These are phyloP conservation scores for Nyctibius bracteatus DNA, from an alignment of 2,113 vertebrate genomes.

Conservation along the genomic window DNA sequence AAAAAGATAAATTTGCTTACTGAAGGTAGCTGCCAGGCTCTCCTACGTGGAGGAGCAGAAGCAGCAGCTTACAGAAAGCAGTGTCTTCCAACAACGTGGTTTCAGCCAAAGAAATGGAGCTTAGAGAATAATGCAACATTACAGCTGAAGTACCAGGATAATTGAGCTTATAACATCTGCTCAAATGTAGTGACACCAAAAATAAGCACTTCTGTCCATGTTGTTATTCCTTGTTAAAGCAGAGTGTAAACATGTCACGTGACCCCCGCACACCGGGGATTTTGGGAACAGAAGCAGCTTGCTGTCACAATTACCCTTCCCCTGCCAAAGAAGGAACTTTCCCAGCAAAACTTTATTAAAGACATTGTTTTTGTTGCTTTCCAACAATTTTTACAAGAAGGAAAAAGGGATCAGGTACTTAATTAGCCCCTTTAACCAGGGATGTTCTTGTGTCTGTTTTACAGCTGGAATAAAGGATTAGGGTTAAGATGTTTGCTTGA, in stretches of 20 bases:
- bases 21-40: neutral
- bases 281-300: neutral
- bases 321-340: neutral
- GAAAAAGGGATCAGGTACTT: neutral
- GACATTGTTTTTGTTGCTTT: neutral
- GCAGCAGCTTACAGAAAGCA: neutral
- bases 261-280: neutral
- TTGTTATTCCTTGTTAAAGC: slow-evolving; percentile 21
- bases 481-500: neutral
- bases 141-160: neutral
- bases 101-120: neutral
- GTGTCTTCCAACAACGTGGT: neutral
- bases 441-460: neutral
- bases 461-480: neutral
- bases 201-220: neutral
- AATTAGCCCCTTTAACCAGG: neutral
- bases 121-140: neutral
- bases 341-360: neutral
- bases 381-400: neutral
- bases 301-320: neutral
- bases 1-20: slow-evolving; percentile 7
- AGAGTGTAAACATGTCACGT: neutral
- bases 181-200: slow-evolving; percentile 2
- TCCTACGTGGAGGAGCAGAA: neutral
- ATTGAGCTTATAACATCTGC: slow-evolving; percentile 19